Evolutionary conservation across 2,888 invertebrate species (phyloP).

Genomic region (Aleiodes testaceus): DNA sequence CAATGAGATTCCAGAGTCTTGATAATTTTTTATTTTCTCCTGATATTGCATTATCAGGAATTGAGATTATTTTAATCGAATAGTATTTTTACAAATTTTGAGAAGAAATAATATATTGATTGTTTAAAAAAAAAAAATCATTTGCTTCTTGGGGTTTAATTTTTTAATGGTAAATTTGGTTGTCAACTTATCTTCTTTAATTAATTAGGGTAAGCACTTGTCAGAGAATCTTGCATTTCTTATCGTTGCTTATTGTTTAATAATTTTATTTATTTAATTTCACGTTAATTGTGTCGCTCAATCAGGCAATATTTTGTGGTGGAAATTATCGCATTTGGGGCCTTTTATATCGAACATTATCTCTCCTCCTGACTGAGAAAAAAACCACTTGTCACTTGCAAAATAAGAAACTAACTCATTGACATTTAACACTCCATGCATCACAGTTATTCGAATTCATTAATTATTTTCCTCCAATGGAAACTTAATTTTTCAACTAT

Average conservation of each 20-base stretch:
- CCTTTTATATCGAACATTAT: neutral
- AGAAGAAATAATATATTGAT: constrained; percentile 11
- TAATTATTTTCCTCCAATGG: constrained; percentile 30
- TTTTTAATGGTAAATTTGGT: constrained; percentile 60
- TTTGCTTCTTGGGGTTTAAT: neutral
- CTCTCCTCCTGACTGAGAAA: constrained; percentile 13
- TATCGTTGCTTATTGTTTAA: constrained; percentile 41
- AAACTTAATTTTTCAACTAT: too few species aligned
- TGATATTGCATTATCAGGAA: neutral
- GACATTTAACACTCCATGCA: neutral
- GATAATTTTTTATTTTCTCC: neutral
- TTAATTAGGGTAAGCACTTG: constrained; percentile 71
- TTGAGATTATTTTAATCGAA: constrained; percentile 1
- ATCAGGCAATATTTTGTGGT: constrained; percentile 3
- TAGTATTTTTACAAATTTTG: constrained; percentile 1
- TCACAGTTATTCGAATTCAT: neutral
- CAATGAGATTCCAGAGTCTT: constrained; percentile 34
- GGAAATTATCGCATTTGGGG: neutral
- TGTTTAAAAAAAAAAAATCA: constrained; percentile 28
- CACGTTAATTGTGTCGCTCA: neutral
- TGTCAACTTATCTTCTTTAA: constrained; percentile 67
- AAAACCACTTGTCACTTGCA: neutral
- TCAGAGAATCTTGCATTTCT: constrained; percentile 54
- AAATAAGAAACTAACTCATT: neutral
- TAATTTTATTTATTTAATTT: constrained; percentile 19